Base-by-base conservation (phyloP, 2,888 invertebrate genomes). In the Lapara coniferarum region DNA sequence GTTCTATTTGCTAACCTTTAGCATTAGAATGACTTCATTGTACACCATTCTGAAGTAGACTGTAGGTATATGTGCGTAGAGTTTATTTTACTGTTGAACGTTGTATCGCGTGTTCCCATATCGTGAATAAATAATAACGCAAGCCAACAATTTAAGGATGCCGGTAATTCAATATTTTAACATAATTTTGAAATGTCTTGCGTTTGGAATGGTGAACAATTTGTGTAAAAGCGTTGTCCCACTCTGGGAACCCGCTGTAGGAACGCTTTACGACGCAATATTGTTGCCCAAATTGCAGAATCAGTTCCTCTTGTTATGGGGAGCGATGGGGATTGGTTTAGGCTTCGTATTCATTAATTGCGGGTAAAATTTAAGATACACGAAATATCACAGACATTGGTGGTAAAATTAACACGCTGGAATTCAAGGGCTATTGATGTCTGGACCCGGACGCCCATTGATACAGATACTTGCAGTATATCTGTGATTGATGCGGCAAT, bases 91-190 rank as follows among this genome's bases (percentile, higher is more conserved):
- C 6, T 2, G 7, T 49, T 49, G 12, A 13, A 19, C 6, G 13
- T 10, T 1, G 19, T 12, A 2, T 67, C 49, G 67, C 71, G 53
- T 71, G 71, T 16, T 71, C 46, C 72, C 56, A n/a, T 52, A 49
- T 19, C 70, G 70, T 71, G 59, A 70, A 70, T 71, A 71, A 68
- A 68, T 70, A 46, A 70, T 68, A 67, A 71, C 57, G 66, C 57
- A 59, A 63, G 63, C 63, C 66, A 57, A 49, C 55, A 68, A 66
- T 69, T 68, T 68, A 58, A 66, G 71, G 58, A 67, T 63, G 69
- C 63, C 63, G 63, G 63, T 63, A 63, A 63, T 63, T 63, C 63
- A 63, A 63, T 63, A 63, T 49, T 63, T 63, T 63, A 63, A 63
- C 63, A 63, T 63, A 63, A 63, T 63, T 63, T 63, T 49, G 49